Evolutionary conservation across 2,797 vertebrate genomes (phyloP), one percentile per base, ranked within the genome.

Genomic region (Micromesistius poutassou): DNA sequence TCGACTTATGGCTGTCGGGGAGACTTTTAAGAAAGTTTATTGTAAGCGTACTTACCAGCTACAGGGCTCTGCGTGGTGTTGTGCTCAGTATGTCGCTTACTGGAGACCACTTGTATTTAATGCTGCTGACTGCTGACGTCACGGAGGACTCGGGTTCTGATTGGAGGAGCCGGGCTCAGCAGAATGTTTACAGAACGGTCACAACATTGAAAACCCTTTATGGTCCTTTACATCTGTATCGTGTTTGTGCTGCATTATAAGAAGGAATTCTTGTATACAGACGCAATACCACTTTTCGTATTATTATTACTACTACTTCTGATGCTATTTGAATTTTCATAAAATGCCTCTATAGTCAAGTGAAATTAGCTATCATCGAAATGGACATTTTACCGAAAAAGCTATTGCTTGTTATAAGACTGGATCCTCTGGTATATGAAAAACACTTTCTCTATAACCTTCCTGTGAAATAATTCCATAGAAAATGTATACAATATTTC

Each of bases 91-190:
- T 62, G 22, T 62, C 55, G 19, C 55, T 7, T 7, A 2, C 55
- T 4, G n/a, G n/a, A 62, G 55, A 62, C 55, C n/a, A 4, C 55
- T 25, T 62, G 19, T 6, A 25, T 62, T 62, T 62, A n/a, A 25
- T 19, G 6, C n/a, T 62, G 8, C 16, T 9, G 55, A 7, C 7
- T 1, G 19, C 35, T 30, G 46, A 86, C 87, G 90, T 92, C 90
- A 90, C 79, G 78, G 80, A 89, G 85, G 86, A 25, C 66, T 77
- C 81, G 82, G 30, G 31, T 9, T 83, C 73, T 78, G 83, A 88
- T 89, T 87, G 83, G 86, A 79, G 9, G 82, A 19, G 70, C 22
- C 83, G 78, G 80, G 73, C 10, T 6, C 9, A 0, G 62, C 71
- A 25, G n/a, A 19, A 25, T 62, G 55, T 55, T 55, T 62, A 62